Conservation (phyloP, 1,140 invertebrate genomes). For the Caenorhabditis tropicalis region DNA sequence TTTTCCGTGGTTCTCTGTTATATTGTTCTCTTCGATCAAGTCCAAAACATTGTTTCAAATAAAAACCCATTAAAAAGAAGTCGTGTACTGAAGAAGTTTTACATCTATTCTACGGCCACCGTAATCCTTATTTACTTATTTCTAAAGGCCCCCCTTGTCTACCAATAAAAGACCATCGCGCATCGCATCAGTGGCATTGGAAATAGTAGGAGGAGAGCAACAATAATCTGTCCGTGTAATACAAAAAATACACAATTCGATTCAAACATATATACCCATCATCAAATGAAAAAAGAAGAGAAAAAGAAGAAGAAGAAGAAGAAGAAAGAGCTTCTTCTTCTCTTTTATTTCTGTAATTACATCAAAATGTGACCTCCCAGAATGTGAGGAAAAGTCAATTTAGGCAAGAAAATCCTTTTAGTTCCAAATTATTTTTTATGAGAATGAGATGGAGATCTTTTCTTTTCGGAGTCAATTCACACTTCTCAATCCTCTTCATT, state of each 20-base stretch:
- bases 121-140: slow-evolving; percentile 18
- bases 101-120: neutral
- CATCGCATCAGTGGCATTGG: slow-evolving; percentile 19
- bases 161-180: slow-evolving; percentile 26
- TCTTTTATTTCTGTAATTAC: neutral
- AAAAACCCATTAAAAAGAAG: neutral
- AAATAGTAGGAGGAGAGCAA: neutral
- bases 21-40: too few relatives aligned
- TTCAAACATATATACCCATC: slow-evolving; percentile 6
- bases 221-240: slow-evolving; percentile 40
- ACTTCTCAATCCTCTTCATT: neutral
- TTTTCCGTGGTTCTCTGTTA: too few relatives aligned
- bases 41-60: too few relatives aligned
- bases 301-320: neutral
- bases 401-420: slow-evolving; percentile 19
- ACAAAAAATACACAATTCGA: slow-evolving; percentile 42
- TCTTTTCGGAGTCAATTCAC: neutral
- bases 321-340: neutral
- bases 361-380: slow-evolving; percentile 34
- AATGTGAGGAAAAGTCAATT: neutral
- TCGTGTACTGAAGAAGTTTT: neutral
- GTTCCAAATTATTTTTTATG: slow-evolving; percentile 43
- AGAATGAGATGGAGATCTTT: neutral
- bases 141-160: neutral
- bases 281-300: neutral